Evolutionary conservation across 1,140 invertebrate genomes (phyloP).

Genomic region (Cherax quadricarinatus): DNA sequence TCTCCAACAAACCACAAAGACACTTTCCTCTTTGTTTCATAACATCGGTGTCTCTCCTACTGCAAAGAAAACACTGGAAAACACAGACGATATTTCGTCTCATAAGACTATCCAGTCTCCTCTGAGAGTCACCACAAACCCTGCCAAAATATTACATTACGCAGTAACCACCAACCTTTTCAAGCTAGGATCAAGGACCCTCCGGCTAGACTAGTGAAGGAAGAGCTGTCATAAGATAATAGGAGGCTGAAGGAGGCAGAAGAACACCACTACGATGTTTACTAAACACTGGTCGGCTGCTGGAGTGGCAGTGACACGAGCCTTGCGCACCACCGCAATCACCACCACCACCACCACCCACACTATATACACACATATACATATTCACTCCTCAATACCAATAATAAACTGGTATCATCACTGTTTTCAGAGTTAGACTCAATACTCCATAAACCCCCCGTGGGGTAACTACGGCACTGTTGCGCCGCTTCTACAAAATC

Average conservation of each 20-base stretch:
- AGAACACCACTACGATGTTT: neutral
- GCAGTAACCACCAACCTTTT: neutral
- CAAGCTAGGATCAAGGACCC: neutral
- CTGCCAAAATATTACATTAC: neutral
- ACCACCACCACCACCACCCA: too few species aligned
- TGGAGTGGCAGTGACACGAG: neutral
- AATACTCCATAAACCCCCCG: too few species aligned
- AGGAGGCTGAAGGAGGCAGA: neutral
- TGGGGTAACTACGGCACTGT: too few species aligned
- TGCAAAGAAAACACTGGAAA: neutral
- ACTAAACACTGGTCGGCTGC: slow-evolving; percentile 57
- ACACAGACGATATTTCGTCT: neutral
- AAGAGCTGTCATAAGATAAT: neutral
- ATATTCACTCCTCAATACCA: too few species aligned
- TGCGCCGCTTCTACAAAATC: too few species aligned
- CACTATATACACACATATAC: too few species aligned
- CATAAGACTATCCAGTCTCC: neutral
- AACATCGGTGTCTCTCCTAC: neutral
- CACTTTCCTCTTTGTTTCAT: neutral
- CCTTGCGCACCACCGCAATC: neutral
- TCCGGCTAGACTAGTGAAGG: neutral
- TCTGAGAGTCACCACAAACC: neutral
- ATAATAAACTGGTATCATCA: too few species aligned
- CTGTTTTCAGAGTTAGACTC: too few species aligned
- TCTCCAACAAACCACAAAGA: too few species aligned